phyloP scores from a whole-genome alignment of 1,140 invertebrate genomes.

The Ooceraea biroi region DNA sequence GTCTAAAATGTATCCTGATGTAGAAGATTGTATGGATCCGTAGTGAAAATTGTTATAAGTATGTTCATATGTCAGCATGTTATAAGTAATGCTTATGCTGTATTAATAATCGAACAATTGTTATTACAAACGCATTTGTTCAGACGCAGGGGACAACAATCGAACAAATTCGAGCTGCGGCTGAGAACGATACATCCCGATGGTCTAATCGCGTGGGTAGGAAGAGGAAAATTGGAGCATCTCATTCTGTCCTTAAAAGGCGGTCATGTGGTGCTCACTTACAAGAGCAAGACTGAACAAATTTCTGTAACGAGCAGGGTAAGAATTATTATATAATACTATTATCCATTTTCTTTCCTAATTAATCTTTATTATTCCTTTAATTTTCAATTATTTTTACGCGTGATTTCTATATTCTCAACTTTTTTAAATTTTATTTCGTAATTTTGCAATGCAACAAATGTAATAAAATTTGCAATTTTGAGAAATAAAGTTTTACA shows the following conservation, averaged over 20 bases:
- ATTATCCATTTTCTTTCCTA: not conserved
- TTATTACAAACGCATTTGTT: slow-evolving; percentile 57
- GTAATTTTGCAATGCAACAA: not conserved
- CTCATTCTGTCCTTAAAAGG: slow-evolving; percentile 82
- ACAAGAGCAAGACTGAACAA: slow-evolving; percentile 81
- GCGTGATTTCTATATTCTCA: not conserved
- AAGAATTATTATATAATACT: slow-evolving; percentile 59
- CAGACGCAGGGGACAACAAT: slow-evolving; percentile 87
- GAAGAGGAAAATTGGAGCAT: slow-evolving; percentile 86
- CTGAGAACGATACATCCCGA: slow-evolving; percentile 88
- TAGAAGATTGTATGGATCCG: not conserved
- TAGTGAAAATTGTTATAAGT: slow-evolving; percentile 33
- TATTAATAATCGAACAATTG: not conserved
- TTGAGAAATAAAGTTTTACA: not conserved
- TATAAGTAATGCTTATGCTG: not conserved
- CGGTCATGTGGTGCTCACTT: slow-evolving; percentile 88
- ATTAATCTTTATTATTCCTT: not conserved
- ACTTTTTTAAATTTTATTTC: not conserved
- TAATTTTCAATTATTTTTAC: not conserved
- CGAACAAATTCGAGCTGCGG: slow-evolving; percentile 89
- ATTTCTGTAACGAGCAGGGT: slow-evolving; percentile 87
- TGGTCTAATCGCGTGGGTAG: slow-evolving; percentile 89
- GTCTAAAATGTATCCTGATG: not conserved
- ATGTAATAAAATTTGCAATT: not conserved
- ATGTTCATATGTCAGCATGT: no score